Conservation (phyloP, 2,797 vertebrate genomes). For the Alectoris magna region DNA sequence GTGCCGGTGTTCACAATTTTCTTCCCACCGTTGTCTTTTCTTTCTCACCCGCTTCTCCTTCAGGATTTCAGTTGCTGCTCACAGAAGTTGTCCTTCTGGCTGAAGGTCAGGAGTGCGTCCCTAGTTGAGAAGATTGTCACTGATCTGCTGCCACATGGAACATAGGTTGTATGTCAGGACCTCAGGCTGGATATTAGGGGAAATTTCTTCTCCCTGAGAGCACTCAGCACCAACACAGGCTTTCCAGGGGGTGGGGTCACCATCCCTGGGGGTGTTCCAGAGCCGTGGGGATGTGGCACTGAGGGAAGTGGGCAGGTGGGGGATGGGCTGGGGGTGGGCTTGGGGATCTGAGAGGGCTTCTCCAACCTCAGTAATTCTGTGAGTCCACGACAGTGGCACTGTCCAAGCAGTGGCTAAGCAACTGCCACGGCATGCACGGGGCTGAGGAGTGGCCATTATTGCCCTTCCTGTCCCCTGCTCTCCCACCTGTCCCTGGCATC, state of each 20-base stretch:
- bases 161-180: not conserved
- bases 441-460: not conserved
- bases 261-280: not conserved
- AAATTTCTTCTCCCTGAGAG: not conserved
- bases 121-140: not conserved
- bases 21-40: not conserved
- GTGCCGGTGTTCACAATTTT: not conserved
- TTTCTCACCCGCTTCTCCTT: not conserved
- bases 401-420: rapidly evolving
- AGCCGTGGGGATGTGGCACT: no score
- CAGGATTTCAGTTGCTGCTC: not conserved
- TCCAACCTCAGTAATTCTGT: not conserved
- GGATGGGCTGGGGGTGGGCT: no score
- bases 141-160: not conserved
- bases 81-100: rapidly evolving
- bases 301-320: no score
- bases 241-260: no score
- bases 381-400: no score
- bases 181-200: not conserved
- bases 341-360: not conserved
- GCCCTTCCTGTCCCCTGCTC: not conserved
- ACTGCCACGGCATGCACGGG: rapidly evolving
- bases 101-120: not conserved
- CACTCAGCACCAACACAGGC: not conserved
- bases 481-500: not conserved